Conservation (phyloP, 2,797 vertebrate genomes). For the Schizothorax lantsangensis region DNA sequence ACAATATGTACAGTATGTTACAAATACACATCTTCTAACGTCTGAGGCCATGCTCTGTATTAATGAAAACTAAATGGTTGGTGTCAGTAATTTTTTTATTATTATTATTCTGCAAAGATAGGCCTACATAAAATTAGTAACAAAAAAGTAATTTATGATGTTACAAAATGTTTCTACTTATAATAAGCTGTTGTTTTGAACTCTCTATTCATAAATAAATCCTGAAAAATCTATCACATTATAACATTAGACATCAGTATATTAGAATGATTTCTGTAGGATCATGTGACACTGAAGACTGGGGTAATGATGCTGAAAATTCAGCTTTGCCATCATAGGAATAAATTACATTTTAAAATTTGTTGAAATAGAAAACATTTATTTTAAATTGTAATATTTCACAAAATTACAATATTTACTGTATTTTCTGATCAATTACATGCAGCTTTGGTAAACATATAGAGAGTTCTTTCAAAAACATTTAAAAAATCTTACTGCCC, state of each 20-base stretch:
- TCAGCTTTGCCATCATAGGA: neutral
- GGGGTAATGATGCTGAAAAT: neutral
- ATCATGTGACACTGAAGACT: neutral
- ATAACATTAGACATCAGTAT: neutral
- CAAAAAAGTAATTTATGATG: neutral
- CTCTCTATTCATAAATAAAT: neutral
- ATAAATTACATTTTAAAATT: neutral
- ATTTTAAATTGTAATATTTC: neutral
- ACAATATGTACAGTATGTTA: neutral
- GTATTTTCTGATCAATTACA: neutral
- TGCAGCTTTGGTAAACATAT: neutral
- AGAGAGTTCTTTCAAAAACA: too few species aligned
- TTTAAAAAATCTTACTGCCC: neutral
- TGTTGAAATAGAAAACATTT: neutral
- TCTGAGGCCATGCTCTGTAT: neutral
- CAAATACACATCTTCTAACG: neutral
- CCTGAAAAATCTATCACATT: neutral
- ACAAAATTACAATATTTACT: neutral
- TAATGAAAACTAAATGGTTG: neutral
- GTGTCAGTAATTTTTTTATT: neutral
- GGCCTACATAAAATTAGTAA: too few species aligned
- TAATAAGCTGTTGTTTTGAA: neutral
- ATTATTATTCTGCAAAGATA: neutral
- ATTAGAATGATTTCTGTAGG: neutral
- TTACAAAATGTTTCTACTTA: neutral